Evolutionary conservation across 1,140 invertebrate species (phyloP), one percentile per base, ranked within the genome.

Genomic region (Thrips palmi): DNA sequence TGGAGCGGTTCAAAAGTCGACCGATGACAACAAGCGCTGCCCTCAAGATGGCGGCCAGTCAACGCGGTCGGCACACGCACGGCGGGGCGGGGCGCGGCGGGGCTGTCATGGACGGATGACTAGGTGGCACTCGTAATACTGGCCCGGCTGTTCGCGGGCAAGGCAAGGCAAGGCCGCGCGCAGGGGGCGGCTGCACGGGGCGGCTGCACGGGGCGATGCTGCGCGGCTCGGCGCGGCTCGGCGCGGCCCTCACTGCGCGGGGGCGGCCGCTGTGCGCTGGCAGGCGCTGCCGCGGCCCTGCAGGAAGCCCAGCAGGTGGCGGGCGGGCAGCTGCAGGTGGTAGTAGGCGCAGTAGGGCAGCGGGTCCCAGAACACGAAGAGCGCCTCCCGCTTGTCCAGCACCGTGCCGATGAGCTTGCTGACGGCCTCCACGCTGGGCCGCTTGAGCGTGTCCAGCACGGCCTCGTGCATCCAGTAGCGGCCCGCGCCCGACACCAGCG

Each of bases 341-440:
- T 82, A 83, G 49, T 81, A 82, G 2, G 75, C 78, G 47, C 77
- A 81, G 49, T 82, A 83, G 0, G 80, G 80, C 37, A 85, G 47
- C 0, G 79, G 80, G 49, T 85, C 80, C 78, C 77, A 83, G 45
- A 74, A 77, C 1, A 73, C 64, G 47, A 84, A 83, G 1, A 83
- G 55, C 1, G 77, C 77, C 49, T 83, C 77, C 6, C 75, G 62
- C 42, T 74, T 77, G 43, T 77, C 73, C 31, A 81, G 49, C 3
- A 78, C 69, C 0, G 70, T 74, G 3, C 71, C 67, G 24, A 77
- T 53, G 14, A 76, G 53, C 46, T 66, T 65, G 1, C 64, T 59
- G 5, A 70, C 60, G 0, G 62, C 58, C 30, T 69, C 57, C 0
- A 62, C 33, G 1, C 51, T 49, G 2, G 63, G 58, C 39, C 55